phyloP scores from a whole-genome alignment of 2,113 vertebrate species.

The Lanius ludovicianus region DNA sequence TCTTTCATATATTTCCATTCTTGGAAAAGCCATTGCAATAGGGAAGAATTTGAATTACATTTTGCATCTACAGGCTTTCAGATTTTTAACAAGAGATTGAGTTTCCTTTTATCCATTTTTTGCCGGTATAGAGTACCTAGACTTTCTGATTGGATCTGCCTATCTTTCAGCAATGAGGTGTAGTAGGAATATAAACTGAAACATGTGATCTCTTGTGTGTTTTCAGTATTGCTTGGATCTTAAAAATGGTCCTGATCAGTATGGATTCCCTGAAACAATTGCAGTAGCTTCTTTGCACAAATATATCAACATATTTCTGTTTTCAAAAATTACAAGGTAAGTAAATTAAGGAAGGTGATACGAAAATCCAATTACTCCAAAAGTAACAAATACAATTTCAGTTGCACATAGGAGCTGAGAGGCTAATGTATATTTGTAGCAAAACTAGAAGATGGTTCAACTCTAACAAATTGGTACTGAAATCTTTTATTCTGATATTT shows the following conservation, averaged over 20 bases:
- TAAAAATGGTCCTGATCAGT: background rate
- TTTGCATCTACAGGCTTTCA: background rate
- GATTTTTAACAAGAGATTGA: background rate
- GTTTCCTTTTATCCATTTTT: background rate
- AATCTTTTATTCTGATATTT: background rate
- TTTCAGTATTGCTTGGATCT: background rate
- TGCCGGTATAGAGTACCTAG: background rate
- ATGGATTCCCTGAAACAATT: background rate
- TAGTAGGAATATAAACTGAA: background rate
- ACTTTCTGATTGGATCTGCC: background rate
- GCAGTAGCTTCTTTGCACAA: background rate
- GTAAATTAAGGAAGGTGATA: background rate
- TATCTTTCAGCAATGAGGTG: background rate
- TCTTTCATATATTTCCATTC: background rate
- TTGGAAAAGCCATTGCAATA: background rate
- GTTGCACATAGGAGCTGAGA: background rate
- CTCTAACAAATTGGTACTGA: background rate
- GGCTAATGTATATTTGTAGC: background rate
- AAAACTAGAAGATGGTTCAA: background rate
- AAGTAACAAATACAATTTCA: background rate
- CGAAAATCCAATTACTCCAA: background rate
- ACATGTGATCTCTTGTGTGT: background rate
- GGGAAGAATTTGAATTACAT: background rate
- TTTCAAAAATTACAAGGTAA: background rate
- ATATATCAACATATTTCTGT: background rate